Evolutionary conservation across 2,113 vertebrate genomes (phyloP), one percentile per base, ranked within the genome.

Genomic region (Hippotragus niger): DNA sequence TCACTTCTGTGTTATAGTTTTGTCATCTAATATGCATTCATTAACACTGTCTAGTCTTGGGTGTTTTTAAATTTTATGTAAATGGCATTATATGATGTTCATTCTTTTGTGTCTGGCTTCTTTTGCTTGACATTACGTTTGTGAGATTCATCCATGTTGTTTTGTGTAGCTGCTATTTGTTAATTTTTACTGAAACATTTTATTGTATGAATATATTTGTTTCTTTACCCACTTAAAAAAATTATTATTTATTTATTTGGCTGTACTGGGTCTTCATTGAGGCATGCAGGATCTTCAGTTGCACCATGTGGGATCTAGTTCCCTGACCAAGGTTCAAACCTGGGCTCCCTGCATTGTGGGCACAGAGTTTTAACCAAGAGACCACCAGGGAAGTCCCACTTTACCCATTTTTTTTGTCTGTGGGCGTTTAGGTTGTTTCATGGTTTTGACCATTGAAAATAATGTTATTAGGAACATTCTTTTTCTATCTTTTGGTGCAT

Each of bases 141-240:
- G 16, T 88, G 58, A 92, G 9, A 43, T 67, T 27, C 33, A 88
- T 47, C 23, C 23, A 87, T 78, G 17, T 50, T 52, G 40, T 57
- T 90, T 88, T 83, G 14, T 74, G 21, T 52, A 52, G 21, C 25
- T 81, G 6, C 2, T 55, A 40, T 81, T 90, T 91, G 58, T 91
- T 87, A 17, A 52, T 19, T 86, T 96, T 96, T 85, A 80, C 57
- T 93, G 81, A 57, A 52, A 83, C 29, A 23, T 93, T 62, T 96
- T 17, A 62, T 89, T 81, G 14, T 29, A 53, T 52, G 15, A 12
- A 29, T 74, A 71, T 67, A 90, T 81, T 96, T 96, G 12, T 67
- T 67, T 93, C 31, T 93, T 71, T 76, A 80, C n/a, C 17, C 3
- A 67, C 33, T 58, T 71, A 21, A 71, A 71, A 60, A 36, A 71